Base-by-base conservation (phyloP, 2,113 vertebrate species). In the Phylloscopus trochiloides region DNA sequence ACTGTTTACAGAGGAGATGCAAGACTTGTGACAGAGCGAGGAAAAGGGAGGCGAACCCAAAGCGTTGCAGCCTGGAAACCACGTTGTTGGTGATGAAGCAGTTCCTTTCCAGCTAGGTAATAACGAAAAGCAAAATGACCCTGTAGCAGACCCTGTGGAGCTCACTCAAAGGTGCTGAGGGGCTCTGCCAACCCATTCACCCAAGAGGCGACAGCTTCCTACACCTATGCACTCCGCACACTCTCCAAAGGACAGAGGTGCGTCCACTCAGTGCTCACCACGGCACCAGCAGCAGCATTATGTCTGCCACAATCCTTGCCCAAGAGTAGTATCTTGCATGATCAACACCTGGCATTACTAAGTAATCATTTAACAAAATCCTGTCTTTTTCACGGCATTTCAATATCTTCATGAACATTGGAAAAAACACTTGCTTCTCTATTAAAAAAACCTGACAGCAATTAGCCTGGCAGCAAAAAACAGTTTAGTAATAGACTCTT, bases 221-320 rank as follows among this genome's bases (percentile, higher is more conserved):
- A 22, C 0, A 0, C 20, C 65, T 5, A 22, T 0, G 0, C 61
- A 20, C 0, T 0, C 26, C 25, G 6, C 20, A 47, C 8, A 9
- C 14, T 38, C 51, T 42, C 9, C 22, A 7, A 22, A 36, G 38
- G 55, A 47, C 65, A 40, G 38, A 25, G 4, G 6, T 20, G 17
- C 0, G 0, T 25, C 22, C 7, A 6, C 45, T 42, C n/a, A 31
- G 24, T 0, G 25, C 28, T 43, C 47, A 22, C 12, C 20, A 11
- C 0, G 2, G 47, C 21, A 71, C 3, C 43, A 58, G 0, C 29
- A 48, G 2, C 31, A 73, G 16, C 4, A 1, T 26, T 29, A 17
- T 1, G 5, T 13, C 14, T 17, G 29, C 5, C 0, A 0, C 4
- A 58, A 58, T 10, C 26, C 26, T 47, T 26, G 34, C 7, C 17